Percentiles rank a stretch among this genome's conserved stretches.
Conservation (phyloP, 2,797 vertebrate species). For the Pangasius macronema region DNA sequence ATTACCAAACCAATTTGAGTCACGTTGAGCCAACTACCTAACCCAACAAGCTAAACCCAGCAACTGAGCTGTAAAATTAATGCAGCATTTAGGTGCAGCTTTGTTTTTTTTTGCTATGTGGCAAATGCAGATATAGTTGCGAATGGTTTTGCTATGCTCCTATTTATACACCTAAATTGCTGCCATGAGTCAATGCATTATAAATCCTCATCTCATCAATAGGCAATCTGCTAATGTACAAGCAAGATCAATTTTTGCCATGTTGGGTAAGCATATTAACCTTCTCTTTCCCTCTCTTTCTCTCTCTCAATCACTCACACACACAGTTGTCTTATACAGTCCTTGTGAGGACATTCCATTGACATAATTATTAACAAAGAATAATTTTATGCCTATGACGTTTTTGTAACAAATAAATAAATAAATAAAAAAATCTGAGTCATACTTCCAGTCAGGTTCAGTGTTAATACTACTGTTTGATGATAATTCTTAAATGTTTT, state of each 20-base stretch:
- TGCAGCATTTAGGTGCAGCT: slow-evolving; percentile 11
- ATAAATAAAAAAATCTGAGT: no score
- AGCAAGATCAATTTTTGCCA: slow-evolving; percentile 75
- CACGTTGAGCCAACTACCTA: background rate
- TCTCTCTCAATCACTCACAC: slow-evolving; percentile 23
- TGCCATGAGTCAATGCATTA: slow-evolving; percentile 71
- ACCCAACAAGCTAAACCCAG: background rate
- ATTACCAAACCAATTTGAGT: background rate
- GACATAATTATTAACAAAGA: slow-evolving; percentile 40
- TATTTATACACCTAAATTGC: slow-evolving; percentile 77
- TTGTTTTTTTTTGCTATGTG: slow-evolving; percentile 9
- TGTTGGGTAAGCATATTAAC: slow-evolving; percentile 64
- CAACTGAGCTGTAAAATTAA: background rate
- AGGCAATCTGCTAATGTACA: slow-evolving; percentile 83
- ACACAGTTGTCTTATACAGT: background rate
- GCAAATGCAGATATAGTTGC: slow-evolving; percentile 69
- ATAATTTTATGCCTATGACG: background rate
- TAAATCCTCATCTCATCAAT: slow-evolving; percentile 81
- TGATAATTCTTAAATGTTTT: background rate
- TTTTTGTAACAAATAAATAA: background rate
- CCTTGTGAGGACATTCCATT: background rate
- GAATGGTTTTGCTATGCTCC: slow-evolving; percentile 75
- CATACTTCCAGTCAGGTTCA: background rate
- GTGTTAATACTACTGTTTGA: background rate
- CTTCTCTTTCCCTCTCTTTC: slow-evolving; percentile 49